Percentiles rank a stretch among this genome's conserved stretches.
Conservation (phyloP, 2,113 vertebrate genomes). For the Origma solitaria region DNA sequence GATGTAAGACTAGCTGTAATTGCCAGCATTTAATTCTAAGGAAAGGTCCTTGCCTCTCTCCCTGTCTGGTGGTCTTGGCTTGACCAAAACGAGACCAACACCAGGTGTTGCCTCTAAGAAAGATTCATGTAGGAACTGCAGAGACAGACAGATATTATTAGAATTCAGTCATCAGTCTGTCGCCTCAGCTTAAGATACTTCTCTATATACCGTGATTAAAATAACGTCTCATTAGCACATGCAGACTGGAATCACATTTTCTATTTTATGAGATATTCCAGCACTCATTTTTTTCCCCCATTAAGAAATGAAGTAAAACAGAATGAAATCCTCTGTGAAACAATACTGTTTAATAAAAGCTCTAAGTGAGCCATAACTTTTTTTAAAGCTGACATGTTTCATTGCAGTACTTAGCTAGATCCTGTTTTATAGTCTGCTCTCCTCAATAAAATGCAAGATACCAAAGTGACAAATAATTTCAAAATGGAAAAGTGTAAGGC, state of each 20-base stretch:
- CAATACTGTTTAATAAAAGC: background rate
- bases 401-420: background rate
- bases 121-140: background rate
- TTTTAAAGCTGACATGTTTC: background rate
- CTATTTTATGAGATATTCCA: background rate
- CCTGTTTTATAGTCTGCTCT: background rate
- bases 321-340: background rate
- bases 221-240: constrained; percentile 2
- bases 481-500: background rate
- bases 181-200: background rate
- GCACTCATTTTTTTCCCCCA: background rate
- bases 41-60: background rate
- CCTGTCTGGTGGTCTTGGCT: background rate
- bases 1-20: background rate
- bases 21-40: background rate
- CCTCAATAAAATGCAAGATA: background rate
- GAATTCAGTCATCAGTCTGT: background rate
- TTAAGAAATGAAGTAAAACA: background rate
- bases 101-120: background rate
- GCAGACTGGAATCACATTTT: background rate
- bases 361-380: background rate
- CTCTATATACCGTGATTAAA: background rate
- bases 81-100: background rate
- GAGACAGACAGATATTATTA: background rate
- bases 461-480: background rate